Base-by-base conservation (phyloP, 2,888 invertebrate species). In the Pseudolycoriella hygida region DNA sequence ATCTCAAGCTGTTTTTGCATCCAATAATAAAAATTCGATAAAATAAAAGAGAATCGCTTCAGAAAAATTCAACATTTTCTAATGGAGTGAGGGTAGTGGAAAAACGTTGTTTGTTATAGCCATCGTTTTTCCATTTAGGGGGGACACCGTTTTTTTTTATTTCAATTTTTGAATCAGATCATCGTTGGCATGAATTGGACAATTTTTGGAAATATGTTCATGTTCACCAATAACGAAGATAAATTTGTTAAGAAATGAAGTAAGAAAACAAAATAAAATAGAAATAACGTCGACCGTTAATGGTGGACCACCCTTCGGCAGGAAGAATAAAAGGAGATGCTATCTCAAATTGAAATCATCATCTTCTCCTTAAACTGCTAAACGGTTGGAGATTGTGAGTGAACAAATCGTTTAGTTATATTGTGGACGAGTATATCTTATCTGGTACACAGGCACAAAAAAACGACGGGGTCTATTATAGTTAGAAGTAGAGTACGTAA, bases 301-400 rank as follows among this genome's bases (percentile, higher is more conserved):
- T 39, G 17, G 39, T 17, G 17, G 39, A 14, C 17, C 39, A 17
- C 17, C 39, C 39, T 39, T 11, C 15, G 17, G 10, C 17, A 17
- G 14, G 17, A 14, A 37, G 50, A 48, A 51, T 49, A 49, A 49
- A 51, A 49, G 48, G 49, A 48, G 48, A 48, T 50, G 47, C 48
- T 51, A 51, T 51, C 51, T 49, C 46, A 51, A 25, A 51, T 47
- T 45, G 48, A 51, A 51, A 51, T 51, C 51, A 49, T 48, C 47
- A 47, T 51, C 48, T 46, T 31, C 34, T 44, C 46, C 41, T 25
- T 17, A 17, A 37, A 43, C 30, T 15, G 17, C 17, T 38, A 40
- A 46, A 39, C 43, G 46, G 39, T 43, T 25, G 11, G 37, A 39
- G 46, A 30, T 42, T 43, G 43, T 43, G 18, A 17, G 19, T 17